These are phyloP conservation scores for Rutilus rutilus DNA, from an alignment of 2,113 vertebrate species.

Conservation along the genomic window DNA sequence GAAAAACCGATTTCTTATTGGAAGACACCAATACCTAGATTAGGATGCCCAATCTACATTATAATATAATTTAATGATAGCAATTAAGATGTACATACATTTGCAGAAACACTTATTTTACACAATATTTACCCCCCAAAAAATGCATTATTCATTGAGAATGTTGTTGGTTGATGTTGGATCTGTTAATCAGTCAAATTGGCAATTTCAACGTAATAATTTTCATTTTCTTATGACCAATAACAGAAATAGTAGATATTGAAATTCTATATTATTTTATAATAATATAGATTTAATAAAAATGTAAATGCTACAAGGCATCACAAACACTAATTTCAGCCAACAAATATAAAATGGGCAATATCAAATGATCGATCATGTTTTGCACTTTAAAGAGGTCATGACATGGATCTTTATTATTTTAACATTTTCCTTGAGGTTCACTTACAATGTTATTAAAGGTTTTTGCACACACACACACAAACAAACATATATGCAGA, in stretches of 20 bases:
- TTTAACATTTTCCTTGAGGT: no score
- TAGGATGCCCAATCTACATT: neutral
- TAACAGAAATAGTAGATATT: neutral
- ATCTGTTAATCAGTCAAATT: neutral
- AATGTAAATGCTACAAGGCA: neutral
- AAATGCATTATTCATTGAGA: neutral
- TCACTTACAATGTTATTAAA: no score
- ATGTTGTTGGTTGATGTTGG: no score
- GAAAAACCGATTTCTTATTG: neutral
- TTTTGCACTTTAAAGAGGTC: neutral
- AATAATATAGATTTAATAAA: neutral
- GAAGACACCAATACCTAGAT: neutral
- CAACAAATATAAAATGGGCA: neutral
- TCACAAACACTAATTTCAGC: neutral
- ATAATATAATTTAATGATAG: no score
- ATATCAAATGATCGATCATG: neutral
- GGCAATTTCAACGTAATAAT: neutral
- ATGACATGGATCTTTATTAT: no score
- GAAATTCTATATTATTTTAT: neutral
- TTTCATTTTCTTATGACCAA: neutral
- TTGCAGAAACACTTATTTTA: no score
- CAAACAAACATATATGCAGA: no score
- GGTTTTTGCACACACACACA: no score
- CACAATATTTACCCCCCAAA: neutral
- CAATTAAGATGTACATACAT: no score